Evolutionary conservation across 1,140 invertebrate species (phyloP).

Genomic region (Stenopsyche tienmushanensis): DNA sequence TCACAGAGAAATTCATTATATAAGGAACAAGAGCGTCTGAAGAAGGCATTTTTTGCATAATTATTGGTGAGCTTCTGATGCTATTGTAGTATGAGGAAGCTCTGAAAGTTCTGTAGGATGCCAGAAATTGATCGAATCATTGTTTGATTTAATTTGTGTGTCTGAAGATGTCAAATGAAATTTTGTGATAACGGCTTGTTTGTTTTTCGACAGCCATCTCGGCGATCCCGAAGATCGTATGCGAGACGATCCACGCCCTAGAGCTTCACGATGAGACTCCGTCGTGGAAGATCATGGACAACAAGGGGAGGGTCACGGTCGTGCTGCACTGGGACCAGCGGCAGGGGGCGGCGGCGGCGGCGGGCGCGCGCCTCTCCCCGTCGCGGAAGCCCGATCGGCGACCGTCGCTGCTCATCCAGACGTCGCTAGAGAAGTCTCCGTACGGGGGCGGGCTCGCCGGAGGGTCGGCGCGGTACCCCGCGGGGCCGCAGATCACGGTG

Average conservation of each 20-base stretch:
- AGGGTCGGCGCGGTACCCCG: slow-evolving; percentile 59
- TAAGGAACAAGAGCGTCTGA: too few relatives aligned
- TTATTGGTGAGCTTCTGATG: too few relatives aligned
- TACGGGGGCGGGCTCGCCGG: slow-evolving; percentile 50
- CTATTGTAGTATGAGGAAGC: too few relatives aligned
- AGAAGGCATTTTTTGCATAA: too few relatives aligned
- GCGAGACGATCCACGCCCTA: slow-evolving; percentile 91
- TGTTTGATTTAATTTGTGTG: too few relatives aligned
- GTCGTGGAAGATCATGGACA: slow-evolving; percentile 96
- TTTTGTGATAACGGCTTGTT: neutral
- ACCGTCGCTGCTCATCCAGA: slow-evolving; percentile 73
- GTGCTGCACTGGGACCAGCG: slow-evolving; percentile 91
- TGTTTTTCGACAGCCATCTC: slow-evolving; percentile 74
- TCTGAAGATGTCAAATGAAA: too few relatives aligned
- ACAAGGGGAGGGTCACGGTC: slow-evolving; percentile 90
- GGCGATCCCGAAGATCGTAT: slow-evolving; percentile 93
- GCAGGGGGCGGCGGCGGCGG: slow-evolving; percentile 56
- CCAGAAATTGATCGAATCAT: too few relatives aligned
- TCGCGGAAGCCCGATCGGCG: slow-evolving; percentile 60
- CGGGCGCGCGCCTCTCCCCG: slow-evolving; percentile 64
- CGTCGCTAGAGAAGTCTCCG: slow-evolving; percentile 68
- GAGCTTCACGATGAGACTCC: slow-evolving; percentile 92
- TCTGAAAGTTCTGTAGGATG: too few relatives aligned
- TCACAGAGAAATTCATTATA: too few relatives aligned
- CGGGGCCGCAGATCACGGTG: slow-evolving; percentile 83